A percentile compares a stretch with the other conserved stretches of the same genome.
These are phyloP conservation scores for Semotilus atromaculatus DNA, from an alignment of 2,797 vertebrate genomes.

Conservation along the genomic window DNA sequence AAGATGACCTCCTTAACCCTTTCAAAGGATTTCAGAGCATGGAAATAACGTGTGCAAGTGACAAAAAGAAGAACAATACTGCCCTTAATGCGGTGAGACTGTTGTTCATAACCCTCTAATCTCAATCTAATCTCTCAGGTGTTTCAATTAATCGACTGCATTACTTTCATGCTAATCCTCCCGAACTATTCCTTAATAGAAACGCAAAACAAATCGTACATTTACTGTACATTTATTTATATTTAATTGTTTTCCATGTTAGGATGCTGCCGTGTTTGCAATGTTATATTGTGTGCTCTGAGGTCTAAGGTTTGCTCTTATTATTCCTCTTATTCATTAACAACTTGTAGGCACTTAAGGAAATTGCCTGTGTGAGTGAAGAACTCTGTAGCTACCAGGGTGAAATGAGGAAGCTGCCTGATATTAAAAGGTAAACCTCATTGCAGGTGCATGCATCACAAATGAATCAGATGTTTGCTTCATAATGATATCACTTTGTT, in stretches of 20 bases:
- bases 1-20: constrained; percentile 57
- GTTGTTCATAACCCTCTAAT: neutral
- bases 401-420: constrained; percentile 86
- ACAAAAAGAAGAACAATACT: constrained; percentile 81
- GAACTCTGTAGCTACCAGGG: constrained; percentile 98
- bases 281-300: neutral
- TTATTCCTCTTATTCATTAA: neutral
- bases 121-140: neutral
- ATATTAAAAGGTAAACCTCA: constrained; percentile 82
- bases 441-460: constrained; percentile 1
- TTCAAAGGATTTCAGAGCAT: constrained; percentile 63
- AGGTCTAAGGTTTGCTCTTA: neutral
- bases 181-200: neutral
- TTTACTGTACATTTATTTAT: neutral
- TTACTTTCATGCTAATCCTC: neutral
- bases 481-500: constrained; percentile 21
- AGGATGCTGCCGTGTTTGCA: neutral
- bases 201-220: neutral
- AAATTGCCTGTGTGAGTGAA: constrained; percentile 96
- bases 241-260: neutral
- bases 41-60: constrained; percentile 70
- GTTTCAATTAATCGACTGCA: neutral
- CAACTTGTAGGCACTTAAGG: constrained; percentile 88
- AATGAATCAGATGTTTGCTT: neutral
- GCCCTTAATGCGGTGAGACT: constrained; percentile 91